Conservation (phyloP, 2,797 vertebrate species). For the Channa striata region DNA sequence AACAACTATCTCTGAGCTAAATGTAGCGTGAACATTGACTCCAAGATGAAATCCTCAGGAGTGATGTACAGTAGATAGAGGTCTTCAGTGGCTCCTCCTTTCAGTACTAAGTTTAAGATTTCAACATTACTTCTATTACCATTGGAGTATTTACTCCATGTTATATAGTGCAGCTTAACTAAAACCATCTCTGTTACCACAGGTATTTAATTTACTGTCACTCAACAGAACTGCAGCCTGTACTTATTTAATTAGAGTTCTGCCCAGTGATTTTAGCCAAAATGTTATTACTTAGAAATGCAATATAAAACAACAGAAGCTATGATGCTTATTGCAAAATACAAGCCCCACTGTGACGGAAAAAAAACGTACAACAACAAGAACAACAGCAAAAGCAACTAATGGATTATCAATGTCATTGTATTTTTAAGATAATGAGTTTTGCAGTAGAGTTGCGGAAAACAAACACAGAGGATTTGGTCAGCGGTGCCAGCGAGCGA, state of each 20-base stretch:
- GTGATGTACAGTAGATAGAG: conserved; percentile 26
- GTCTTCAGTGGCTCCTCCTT: conserved; percentile 35
- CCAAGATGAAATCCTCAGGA: conserved; percentile 45
- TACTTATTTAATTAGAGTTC: conserved; percentile 1
- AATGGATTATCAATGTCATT: conserved; percentile 26
- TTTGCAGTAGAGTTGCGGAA: conserved; percentile 12
- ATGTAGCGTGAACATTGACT: conserved; percentile 36
- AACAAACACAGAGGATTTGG: conserved; percentile 22
- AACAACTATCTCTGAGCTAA: conserved; percentile 31
- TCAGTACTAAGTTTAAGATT: not conserved
- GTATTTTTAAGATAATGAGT: conserved; percentile 39
- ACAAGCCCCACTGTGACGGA: not conserved
- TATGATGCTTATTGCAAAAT: conserved; percentile 3
- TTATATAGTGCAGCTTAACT: not conserved
- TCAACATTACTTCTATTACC: not conserved
- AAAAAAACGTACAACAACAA: no score
- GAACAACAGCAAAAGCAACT: conserved; percentile 1
- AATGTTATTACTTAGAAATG: conserved; percentile 2
- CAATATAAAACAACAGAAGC: not conserved
- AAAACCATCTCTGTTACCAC: not conserved
- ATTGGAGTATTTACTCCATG: not conserved
- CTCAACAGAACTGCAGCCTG: not conserved
- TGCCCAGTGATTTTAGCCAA: not conserved
- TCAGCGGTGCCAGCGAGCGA: conserved; percentile 2
- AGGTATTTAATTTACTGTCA: not conserved